phyloP scores from a whole-genome alignment of 1,140 invertebrate genomes.

The Arion vulgaris region DNA sequence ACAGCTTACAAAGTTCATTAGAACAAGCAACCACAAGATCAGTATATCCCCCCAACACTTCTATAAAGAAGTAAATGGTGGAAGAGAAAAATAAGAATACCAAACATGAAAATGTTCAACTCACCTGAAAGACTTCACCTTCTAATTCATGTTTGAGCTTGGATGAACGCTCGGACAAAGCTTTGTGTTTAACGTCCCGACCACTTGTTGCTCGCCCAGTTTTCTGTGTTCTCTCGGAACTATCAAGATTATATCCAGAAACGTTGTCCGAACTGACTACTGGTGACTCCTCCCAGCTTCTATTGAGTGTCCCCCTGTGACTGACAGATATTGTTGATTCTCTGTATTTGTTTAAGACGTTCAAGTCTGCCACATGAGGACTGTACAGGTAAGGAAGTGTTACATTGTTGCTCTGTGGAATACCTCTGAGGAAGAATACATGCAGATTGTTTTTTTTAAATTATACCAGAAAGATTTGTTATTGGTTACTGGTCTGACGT shows the following conservation, averaged over 20 bases:
- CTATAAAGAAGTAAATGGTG: too few relatives aligned
- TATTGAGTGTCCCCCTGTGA: background rate
- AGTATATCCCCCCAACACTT: too few relatives aligned
- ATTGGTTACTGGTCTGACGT: too few relatives aligned
- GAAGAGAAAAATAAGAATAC: too few relatives aligned
- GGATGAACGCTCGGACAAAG: background rate
- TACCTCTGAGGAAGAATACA: conserved; percentile 25
- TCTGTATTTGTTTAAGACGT: conserved; percentile 42
- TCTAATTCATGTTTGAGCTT: background rate
- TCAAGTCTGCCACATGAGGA: conserved; percentile 44
- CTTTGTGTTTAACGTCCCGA: background rate
- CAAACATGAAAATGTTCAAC: too few relatives aligned
- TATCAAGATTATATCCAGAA: background rate
- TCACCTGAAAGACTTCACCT: conserved; percentile 7
- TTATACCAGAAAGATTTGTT: too few relatives aligned
- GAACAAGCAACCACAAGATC: too few relatives aligned
- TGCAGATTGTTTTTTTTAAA: too few relatives aligned
- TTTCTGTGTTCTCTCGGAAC: background rate
- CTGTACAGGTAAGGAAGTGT: conserved; percentile 43
- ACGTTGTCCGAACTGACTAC: background rate
- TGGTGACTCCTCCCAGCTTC: background rate
- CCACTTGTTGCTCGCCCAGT: background rate
- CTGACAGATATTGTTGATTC: background rate
- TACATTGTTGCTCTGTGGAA: conserved; percentile 35
- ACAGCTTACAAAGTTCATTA: too few relatives aligned